Base-by-base conservation (phyloP, 2,113 vertebrate species). In the Melanocharis versteri region DNA sequence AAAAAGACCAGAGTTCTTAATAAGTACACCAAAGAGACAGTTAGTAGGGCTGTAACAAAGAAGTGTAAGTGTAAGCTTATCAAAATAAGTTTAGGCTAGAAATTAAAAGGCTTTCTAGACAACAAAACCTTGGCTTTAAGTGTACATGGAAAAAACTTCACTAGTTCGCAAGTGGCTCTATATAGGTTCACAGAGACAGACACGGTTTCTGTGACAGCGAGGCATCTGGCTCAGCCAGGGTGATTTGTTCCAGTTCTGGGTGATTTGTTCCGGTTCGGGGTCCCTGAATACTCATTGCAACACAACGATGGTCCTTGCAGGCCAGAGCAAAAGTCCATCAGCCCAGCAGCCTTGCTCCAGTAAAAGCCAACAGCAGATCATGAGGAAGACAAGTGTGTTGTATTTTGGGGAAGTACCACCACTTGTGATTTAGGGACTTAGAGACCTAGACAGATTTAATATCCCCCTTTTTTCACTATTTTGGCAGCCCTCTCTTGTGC, bases 371-470 rank as follows among this genome's bases (percentile, higher is more conserved):
- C 11, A 72, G 40, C 39, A 64, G 53, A 72, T 28, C 35, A 50
- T 3, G 14, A 80, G 26, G 37, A 72, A 35, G 44, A 50, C n/a
- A 80, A 83, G 24, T 2, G 2, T 0, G 0, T 0, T 40, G 31
- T 35, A 79, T 56, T 70, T 80, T 39, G 21, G 57, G 15, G 16
- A 91, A 86, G 22, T 45, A 72, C 40, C 53, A 64, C 18, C 48
- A 30, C 19, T 58, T 64, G 40, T 54, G 40, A 93, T 69, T 80
- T n/a, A 72, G 80, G 7, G 39, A 80, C 19, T 65, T 69, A 21
- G 66, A 54, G 9, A 69, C 33, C 57, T 71, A 54, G 14, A 60
- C 0, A 54, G 48, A 78, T 53, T 61, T 48, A 48, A 78, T 5
- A 73, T 15, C 14, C 7, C 15, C 30, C 48, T 53, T 62, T 62